Evolutionary conservation across 2,888 invertebrate species (phyloP), one percentile per base, ranked within the genome.

Genomic region (Ophion ventricosus): DNA sequence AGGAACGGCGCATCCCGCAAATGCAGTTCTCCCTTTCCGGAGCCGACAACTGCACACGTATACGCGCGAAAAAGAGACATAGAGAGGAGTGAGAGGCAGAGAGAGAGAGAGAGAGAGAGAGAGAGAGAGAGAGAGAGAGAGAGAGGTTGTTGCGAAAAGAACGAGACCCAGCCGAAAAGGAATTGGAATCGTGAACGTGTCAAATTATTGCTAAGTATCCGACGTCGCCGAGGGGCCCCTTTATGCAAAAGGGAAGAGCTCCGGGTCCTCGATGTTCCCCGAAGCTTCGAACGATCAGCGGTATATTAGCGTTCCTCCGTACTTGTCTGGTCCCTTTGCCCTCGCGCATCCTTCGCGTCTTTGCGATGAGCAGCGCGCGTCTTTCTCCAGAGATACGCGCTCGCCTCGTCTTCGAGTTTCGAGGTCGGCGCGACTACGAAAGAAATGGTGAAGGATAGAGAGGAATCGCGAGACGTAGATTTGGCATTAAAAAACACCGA

Each of bases 151-250:
- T 81, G 72, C 73, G 69, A 69, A 29, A 70, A 57, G 10, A 25
- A 57, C 54, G 79, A 82, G 75, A 43, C 64, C 63, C 73, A 17
- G 76, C 83, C 76, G 74, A 80, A 84, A 67, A 82, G 80, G 79
- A 85, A 74, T 73, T 75, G 61, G 82, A 84, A 85, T 83, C 82
- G 85, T 84, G 85, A 85, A 86, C 83, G 85, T 87, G 87, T 87
- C 87, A 87, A 87, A 87, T 87, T 87, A 87, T 87, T 83, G 85
- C 87, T 84, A 87, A 87, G 85, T 85, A 87, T 83, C 72, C 85
- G 29, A 72, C 82, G 86, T 85, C 85, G 80, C 85, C 82, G 76
- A 69, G 35, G 80, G 85, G 84, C 82, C 49, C 49, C 67, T 82
- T 86, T 85, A 85, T 87, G 86, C 84, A 85, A 87, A 85, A 57